Base-by-base conservation (phyloP, 2,888 invertebrate genomes). In the Cerceris ruficornis region DNA sequence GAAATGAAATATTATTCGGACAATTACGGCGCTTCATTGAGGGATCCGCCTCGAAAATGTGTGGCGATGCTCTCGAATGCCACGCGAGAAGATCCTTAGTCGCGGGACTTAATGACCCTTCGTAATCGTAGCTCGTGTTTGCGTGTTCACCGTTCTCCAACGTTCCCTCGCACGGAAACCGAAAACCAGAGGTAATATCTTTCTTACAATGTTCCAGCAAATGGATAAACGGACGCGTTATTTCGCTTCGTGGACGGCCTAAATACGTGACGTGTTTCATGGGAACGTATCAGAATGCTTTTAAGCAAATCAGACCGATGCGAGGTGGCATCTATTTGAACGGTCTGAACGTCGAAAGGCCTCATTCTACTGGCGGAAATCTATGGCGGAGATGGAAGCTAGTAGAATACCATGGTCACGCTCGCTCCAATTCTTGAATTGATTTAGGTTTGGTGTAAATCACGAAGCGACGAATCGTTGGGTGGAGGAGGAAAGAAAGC, bases 361-460 rank as follows among this genome's bases (percentile, higher is more conserved):
- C 49, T 62, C 54, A 58, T 66, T 69, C 50, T 57, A 6, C 28
- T 11, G 14, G 17, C 55, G 28, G 42, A 43, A 43, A 55, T 65
- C 73, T 41, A 57, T 17, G 52, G 62, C 50, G 14, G 17, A 49
- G 60, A 57, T 59, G 49, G 69, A 55, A 42, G 60, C 66, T n/a
- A 17, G 59, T 69, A 65, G 69, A 69, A 54, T 69, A 60, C 73
- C 58, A 43, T 59, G 42, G 79, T 80, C 79, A 80, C 79, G 79
- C 74, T 77, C 41, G 77, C 64, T 73, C 79, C 67, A 73, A 69
- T 80, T 77, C 79, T 80, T 73, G 74, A 80, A 69, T 74, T 69
- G 69, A 77, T 74, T 80, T 73, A 73, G 52, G 42, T 59, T 54
- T 49, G 58, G 59, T 59, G 77, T 80, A 73, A 80, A 77, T 72